phyloP scores from a whole-genome alignment of 2,113 vertebrate genomes.

The Holacanthus passer region DNA sequence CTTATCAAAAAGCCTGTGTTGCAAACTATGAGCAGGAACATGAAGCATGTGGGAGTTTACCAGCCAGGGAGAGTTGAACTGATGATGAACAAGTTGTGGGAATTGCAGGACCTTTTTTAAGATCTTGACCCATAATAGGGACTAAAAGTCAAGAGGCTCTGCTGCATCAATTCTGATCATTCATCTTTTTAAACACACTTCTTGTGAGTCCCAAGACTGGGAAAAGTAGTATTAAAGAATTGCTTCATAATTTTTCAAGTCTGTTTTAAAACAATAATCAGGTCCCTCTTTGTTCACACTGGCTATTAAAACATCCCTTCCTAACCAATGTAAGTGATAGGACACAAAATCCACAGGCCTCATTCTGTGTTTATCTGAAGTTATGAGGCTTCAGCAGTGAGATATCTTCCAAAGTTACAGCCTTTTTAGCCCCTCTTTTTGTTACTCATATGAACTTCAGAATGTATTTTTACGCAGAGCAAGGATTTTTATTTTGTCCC shows the following conservation, averaged over 20 bases:
- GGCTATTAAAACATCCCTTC: neutral
- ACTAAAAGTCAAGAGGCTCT: neutral
- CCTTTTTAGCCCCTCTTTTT: no score
- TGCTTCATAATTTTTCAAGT: neutral
- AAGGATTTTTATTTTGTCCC: neutral
- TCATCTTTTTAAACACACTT: neutral
- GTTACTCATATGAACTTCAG: no score
- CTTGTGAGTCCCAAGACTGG: no score
- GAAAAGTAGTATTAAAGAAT: neutral
- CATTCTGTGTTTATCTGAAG: neutral
- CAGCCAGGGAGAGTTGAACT: neutral
- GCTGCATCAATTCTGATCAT: neutral
- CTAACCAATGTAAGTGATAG: neutral
- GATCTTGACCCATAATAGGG: neutral
- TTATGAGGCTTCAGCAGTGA: neutral
- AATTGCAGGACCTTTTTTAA: neutral
- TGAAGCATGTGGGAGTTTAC: constrained; percentile 16
- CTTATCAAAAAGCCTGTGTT: constrained; percentile 14
- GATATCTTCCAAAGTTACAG: no score
- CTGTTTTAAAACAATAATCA: neutral
- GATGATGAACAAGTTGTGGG: constrained; percentile 1
- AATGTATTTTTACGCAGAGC: no score
- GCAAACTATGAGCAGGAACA: constrained; percentile 8
- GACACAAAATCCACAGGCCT: neutral
- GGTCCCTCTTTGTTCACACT: neutral